These are phyloP conservation scores for Eremobia ochroleuca DNA, from an alignment of 2,888 invertebrate species.

Conservation along the genomic window DNA sequence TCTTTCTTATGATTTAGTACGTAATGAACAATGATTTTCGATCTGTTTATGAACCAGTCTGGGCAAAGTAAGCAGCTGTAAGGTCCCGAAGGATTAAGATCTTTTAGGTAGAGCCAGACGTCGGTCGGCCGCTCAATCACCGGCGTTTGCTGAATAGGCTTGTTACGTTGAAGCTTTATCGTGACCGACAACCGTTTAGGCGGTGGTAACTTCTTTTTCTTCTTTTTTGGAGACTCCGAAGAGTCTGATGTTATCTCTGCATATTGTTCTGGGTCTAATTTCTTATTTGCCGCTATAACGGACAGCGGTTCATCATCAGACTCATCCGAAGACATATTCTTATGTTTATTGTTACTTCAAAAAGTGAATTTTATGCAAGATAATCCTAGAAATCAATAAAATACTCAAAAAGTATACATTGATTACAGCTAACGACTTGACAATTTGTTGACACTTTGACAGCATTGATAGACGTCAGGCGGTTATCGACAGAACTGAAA, in stretches of 20 bases:
- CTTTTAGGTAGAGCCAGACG: conserved; percentile 89
- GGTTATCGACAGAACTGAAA: neutral
- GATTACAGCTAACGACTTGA: neutral
- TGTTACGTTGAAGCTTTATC: conserved; percentile 69
- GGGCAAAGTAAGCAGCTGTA: conserved; percentile 87
- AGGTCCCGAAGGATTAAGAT: conserved; percentile 85
- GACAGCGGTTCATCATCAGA: conserved; percentile 89
- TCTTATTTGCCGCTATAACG: conserved; percentile 82
- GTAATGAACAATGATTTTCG: conserved; percentile 87
- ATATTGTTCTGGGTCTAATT: conserved; percentile 71
- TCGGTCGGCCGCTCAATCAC: conserved; percentile 84
- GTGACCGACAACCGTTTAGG: conserved; percentile 68
- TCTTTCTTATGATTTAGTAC: conserved; percentile 89
- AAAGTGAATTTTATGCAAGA: neutral
- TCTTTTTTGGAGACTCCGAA: conserved; percentile 71
- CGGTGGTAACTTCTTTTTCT: conserved; percentile 68
- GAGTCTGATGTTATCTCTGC: conserved; percentile 34
- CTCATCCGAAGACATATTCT: conserved; percentile 77
- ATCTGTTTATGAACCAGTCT: conserved; percentile 88
- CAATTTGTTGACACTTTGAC: conserved; percentile 3
- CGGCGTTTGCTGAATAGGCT: conserved; percentile 61
- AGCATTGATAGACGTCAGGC: conserved; percentile 4
- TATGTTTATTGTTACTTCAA: neutral
- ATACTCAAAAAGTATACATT: neutral
- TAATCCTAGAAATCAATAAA: neutral